Conservation (phyloP, 2,797 vertebrate species). For the Lerista edwardsae region DNA sequence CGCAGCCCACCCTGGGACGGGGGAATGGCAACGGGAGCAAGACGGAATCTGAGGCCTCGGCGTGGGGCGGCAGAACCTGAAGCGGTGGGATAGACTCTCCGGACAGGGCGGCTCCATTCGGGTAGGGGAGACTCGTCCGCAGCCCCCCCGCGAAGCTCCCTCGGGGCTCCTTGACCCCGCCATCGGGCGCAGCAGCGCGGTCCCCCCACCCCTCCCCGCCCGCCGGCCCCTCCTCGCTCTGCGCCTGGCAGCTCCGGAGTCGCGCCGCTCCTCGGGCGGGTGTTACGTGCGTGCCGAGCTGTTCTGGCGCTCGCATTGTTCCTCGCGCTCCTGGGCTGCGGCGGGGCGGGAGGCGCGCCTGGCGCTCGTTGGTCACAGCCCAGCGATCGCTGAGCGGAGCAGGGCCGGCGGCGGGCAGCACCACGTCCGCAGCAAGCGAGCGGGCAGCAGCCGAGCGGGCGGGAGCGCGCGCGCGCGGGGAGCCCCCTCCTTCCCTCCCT, state of each 20-base stretch:
- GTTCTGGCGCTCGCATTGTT: constrained; percentile 7
- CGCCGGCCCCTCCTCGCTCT: too few species aligned
- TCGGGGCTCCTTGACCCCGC: too few species aligned
- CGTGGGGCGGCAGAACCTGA: too few species aligned
- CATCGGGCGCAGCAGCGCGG: too few species aligned
- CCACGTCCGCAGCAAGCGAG: not conserved
- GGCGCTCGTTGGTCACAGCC: not conserved
- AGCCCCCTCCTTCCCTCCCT: too few species aligned
- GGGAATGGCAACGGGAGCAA: too few species aligned
- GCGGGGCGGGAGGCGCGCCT: not conserved
- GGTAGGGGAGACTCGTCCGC: not conserved
- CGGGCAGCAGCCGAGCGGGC: not conserved
- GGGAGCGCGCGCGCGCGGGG: not conserved
- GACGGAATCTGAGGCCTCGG: too few species aligned
- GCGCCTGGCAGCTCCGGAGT: too few species aligned
- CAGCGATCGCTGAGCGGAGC: not conserved
- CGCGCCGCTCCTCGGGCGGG: not conserved
- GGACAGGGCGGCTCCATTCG: not conserved
- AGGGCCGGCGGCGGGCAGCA: not conserved
- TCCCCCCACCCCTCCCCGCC: not conserved
- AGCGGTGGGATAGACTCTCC: too few species aligned
- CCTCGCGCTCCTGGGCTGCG: not conserved
- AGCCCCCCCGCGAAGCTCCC: not conserved
- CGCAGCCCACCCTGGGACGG: too few species aligned
- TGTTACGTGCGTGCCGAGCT: constrained; percentile 24